Conservation (phyloP, 1,140 invertebrate genomes). For the Pseudachorutes palmiensis region DNA sequence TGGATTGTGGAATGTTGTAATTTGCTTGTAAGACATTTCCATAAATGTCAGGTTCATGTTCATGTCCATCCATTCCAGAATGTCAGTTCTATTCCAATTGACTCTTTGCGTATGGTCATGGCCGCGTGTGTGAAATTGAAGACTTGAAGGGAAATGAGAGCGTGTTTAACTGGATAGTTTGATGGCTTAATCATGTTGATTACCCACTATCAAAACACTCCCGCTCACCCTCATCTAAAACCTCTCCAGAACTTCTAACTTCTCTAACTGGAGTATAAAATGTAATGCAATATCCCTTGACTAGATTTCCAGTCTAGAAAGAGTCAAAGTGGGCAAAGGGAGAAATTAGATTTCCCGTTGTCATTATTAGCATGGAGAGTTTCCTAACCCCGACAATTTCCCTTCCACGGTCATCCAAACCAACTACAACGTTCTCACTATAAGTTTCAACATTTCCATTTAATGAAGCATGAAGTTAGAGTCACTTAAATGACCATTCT, state of each 20-base stretch:
- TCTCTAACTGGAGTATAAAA: not conserved
- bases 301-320: too few species aligned
- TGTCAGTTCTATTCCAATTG: too few species aligned
- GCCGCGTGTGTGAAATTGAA: not conserved
- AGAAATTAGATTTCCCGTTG: conserved; percentile 8
- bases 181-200: conserved; percentile 36
- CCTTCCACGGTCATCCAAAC: not conserved
- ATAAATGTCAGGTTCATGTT: too few species aligned
- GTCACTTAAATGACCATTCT: not conserved
- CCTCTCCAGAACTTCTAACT: not conserved
- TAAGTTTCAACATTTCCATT: not conserved
- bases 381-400: conserved; percentile 2
- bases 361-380: not conserved
- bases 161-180: conserved; percentile 23
- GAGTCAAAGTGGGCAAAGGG: not conserved
- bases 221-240: not conserved
- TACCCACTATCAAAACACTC: conserved; percentile 30
- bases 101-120: too few species aligned
- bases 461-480: not conserved
- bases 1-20: too few species aligned
- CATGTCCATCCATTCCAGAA: too few species aligned
- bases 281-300: conserved; percentile 11
- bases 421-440: not conserved
- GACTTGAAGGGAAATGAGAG: not conserved
- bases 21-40: too few species aligned